These are phyloP conservation scores for Sphaeramia orbicularis DNA, from an alignment of 2,797 vertebrate genomes.

Conservation along the genomic window DNA sequence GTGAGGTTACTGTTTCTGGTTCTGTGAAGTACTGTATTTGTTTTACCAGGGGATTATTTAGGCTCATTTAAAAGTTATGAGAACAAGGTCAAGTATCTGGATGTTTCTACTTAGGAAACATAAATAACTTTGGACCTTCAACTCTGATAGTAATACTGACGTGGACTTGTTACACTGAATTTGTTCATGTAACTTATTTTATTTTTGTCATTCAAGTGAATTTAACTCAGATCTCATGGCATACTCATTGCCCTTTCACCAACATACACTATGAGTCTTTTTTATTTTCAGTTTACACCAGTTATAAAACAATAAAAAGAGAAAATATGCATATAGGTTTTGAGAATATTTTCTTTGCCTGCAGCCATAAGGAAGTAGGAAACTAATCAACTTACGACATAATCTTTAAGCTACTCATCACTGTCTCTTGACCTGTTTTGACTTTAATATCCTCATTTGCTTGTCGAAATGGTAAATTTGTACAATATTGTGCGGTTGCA, in stretches of 20 bases:
- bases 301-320: conserved; percentile 36
- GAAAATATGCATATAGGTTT: conserved; percentile 1
- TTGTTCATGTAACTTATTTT: not conserved
- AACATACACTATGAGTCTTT: no score
- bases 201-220: not conserved
- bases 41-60: no score
- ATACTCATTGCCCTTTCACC: not conserved
- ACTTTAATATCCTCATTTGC: conserved; percentile 7
- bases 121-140: no score
- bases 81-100: no score
- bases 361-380: conserved; percentile 29
- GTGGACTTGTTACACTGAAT: not conserved
- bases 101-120: no score
- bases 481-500: conserved; percentile 61
- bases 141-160: not conserved
- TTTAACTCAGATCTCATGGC: not conserved
- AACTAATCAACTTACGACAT: conserved; percentile 3
- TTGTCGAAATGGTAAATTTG: conserved; percentile 16
- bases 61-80: no score
- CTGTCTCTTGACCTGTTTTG: conserved; percentile 2
- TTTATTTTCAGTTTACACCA: no score
- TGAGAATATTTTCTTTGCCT: conserved; percentile 14
- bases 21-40: no score
- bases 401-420: conserved; percentile 8
- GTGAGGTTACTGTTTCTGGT: no score